phyloP scores from a whole-genome alignment of 2,797 vertebrate genomes.

The Pseudochirops cupreus region DNA sequence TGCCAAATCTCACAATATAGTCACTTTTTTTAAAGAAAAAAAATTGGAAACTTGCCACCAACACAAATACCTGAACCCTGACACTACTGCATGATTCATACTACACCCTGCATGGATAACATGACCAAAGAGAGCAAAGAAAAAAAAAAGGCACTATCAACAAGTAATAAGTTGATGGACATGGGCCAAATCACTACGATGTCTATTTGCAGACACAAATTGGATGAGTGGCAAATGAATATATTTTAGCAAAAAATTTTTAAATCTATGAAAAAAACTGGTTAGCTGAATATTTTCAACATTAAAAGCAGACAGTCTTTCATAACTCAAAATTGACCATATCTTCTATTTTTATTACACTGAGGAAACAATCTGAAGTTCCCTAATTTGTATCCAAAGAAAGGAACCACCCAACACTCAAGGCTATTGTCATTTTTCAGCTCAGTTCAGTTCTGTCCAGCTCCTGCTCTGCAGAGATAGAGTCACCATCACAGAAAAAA shows the following conservation, averaged over 20 bases:
- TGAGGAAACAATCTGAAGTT: conserved; percentile 28
- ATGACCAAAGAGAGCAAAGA: not conserved
- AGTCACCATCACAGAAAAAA: conserved; percentile 26
- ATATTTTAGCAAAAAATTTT: conserved; percentile 40
- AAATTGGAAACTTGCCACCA: not conserved
- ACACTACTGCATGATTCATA: conserved; percentile 11
- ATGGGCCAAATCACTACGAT: not conserved
- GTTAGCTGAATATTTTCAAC: conserved; percentile 57
- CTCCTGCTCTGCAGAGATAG: conserved; percentile 69
- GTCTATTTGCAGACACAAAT: not conserved
- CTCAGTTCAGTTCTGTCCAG: conserved; percentile 57
- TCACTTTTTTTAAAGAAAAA: not conserved
- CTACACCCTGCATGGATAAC: not conserved
- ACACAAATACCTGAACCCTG: conserved; percentile 1
- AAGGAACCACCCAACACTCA: conserved; percentile 29
- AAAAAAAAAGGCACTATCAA: not conserved
- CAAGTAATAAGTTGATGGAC: not conserved
- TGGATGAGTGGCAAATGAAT: conserved; percentile 32
- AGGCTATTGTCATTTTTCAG: conserved; percentile 59
- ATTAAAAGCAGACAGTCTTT: conserved; percentile 59
- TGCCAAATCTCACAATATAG: conserved; percentile 23
- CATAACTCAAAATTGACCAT: conserved; percentile 49
- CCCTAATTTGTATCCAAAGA: conserved; percentile 61
- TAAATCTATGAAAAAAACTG: conserved; percentile 32
- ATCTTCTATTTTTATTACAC: conserved; percentile 54